These are phyloP conservation scores for Nannospalax galili DNA, from an alignment of 2,113 vertebrate species.

Conservation along the genomic window DNA sequence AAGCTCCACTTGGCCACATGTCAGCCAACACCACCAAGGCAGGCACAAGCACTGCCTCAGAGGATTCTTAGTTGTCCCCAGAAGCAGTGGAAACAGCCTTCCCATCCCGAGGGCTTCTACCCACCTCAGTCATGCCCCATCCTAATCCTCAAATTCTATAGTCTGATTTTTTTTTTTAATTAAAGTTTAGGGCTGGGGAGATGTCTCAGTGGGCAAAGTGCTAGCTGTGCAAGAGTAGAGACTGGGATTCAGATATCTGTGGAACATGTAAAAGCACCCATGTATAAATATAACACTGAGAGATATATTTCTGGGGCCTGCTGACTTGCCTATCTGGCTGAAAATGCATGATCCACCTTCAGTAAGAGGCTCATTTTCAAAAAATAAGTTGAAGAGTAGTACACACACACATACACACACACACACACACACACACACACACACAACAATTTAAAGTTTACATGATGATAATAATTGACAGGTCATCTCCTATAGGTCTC, in stretches of 20 bases:
- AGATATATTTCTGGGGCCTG: neutral
- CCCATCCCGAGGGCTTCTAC: neutral
- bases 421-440: too few species aligned
- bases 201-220: too few species aligned
- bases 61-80: rapidly evolving
- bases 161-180: neutral
- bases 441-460: too few species aligned
- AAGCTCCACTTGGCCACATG: neutral
- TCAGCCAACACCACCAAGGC: too few species aligned
- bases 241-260: neutral
- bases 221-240: neutral
- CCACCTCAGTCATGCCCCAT: too few species aligned
- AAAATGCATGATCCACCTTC: neutral
- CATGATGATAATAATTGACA: neutral
- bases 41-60: neutral
- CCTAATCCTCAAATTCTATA: neutral
- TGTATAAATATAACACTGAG: neutral
- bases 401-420: too few species aligned
- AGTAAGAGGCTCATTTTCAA: neutral
- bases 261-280: neutral
- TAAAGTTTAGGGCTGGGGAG: neutral
- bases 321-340: neutral
- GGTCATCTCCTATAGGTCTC: neutral
- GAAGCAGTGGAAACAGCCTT: neutral
- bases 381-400: neutral